phyloP scores from a whole-genome alignment of 92 coral and sea anemone genomes.

The Diadumene lineata region DNA sequence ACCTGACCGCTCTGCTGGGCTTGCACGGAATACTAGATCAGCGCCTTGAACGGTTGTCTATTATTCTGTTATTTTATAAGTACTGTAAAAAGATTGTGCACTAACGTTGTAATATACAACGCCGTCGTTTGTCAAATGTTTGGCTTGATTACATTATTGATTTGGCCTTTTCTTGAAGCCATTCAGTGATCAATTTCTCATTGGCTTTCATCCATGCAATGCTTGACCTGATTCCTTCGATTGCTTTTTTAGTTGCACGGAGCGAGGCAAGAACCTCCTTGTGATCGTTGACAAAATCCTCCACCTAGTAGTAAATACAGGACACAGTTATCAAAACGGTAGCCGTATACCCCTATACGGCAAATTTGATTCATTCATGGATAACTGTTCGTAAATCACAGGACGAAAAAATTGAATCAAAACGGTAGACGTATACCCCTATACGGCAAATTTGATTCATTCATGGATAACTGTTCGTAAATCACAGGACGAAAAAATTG shows the following conservation, averaged over 20 bases:
- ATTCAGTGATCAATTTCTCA: constrained; percentile 57
- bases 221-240: constrained; percentile 78
- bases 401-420: not conserved
- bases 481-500: not conserved
- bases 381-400: no score
- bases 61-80: no score
- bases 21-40: no score
- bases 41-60: no score
- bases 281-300: constrained; percentile 75
- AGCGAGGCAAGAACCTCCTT: constrained; percentile 58
- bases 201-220: constrained; percentile 91
- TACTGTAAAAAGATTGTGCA: no score
- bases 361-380: no score
- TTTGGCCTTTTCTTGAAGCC: constrained; percentile 53
- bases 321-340: not conserved
- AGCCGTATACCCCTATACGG: not conserved
- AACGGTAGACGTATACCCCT: not conserved
- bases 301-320: constrained; percentile 44
- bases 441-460: not conserved
- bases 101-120: no score
- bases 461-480: no score
- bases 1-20: no score
- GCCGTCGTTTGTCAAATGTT: no score
- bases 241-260: constrained; percentile 84
- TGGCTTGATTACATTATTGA: not conserved